Percentiles rank a stretch among this genome's conserved stretches.
Evolutionary conservation across 2,113 vertebrate species (phyloP).

Genomic region (Spea bombifrons): DNA sequence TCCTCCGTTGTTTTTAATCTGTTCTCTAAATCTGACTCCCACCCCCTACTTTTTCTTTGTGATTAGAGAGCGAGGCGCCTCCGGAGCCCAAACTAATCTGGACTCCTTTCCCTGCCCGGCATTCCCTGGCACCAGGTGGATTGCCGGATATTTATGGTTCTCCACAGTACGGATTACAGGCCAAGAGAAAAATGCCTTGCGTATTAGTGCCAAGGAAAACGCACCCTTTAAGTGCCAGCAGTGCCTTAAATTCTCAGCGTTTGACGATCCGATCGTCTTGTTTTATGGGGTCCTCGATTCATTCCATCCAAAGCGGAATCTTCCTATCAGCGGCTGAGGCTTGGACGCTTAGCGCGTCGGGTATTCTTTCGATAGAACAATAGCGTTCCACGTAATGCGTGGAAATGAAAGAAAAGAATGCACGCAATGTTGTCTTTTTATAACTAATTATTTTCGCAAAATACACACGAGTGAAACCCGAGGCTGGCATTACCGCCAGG

Average conservation of each 20-base stretch:
- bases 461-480: neutral
- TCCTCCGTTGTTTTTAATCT: neutral
- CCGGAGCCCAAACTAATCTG: slow-evolving; percentile 23
- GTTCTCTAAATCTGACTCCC: neutral
- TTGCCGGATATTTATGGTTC: slow-evolving; percentile 26
- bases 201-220: slow-evolving; percentile 11
- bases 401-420: too few relatives aligned
- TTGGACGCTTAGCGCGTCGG: too few relatives aligned
- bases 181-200: slow-evolving; percentile 20
- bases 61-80: slow-evolving; percentile 7
- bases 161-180: slow-evolving; percentile 29
- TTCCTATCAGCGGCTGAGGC: too few relatives aligned
- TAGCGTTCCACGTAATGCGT: too few relatives aligned
- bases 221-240: slow-evolving; percentile 11
- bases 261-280: too few relatives aligned
- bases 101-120: slow-evolving; percentile 16
- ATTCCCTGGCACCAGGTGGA: slow-evolving; percentile 28
- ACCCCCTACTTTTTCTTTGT: neutral
- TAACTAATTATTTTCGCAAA: too few relatives aligned
- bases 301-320: too few relatives aligned
- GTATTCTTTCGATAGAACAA: too few relatives aligned
- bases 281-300: too few relatives aligned
- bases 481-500: neutral
- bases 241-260: too few relatives aligned
- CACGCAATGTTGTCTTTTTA: too few relatives aligned